These are phyloP conservation scores for Lordiphosa fenestrarum DNA, from an alignment of 2,888 invertebrate species.

Conservation along the genomic window DNA sequence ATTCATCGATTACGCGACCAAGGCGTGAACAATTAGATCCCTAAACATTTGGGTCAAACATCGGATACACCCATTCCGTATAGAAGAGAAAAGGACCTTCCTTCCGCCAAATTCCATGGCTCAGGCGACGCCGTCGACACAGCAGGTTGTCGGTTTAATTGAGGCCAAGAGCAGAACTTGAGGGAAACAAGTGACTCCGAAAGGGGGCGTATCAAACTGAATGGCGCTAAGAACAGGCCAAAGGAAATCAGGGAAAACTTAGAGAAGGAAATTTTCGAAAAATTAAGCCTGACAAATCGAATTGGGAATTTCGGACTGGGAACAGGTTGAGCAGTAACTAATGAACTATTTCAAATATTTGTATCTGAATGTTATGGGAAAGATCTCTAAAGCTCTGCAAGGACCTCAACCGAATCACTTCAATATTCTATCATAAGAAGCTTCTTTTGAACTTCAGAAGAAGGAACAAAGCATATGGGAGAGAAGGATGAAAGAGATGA, in stretches of 20 bases:
- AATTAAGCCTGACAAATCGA: conserved; percentile 28
- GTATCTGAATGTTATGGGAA: no score
- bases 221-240: conserved; percentile 24
- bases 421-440: no score
- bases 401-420: no score
- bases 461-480: no score
- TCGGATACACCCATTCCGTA: conserved; percentile 38
- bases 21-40: conserved; percentile 69
- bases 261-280: conserved; percentile 20
- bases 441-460: no score
- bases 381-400: no score
- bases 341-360: neutral
- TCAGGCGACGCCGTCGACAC: conserved; percentile 45
- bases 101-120: conserved; percentile 60
- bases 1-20: conserved; percentile 48
- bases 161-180: conserved; percentile 36
- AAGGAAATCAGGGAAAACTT: conserved; percentile 5
- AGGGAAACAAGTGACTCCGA: conserved; percentile 30
- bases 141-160: conserved; percentile 64
- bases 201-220: conserved; percentile 25
- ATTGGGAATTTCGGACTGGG: neutral
- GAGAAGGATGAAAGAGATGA: no score
- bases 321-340: neutral
- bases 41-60: conserved; percentile 67
- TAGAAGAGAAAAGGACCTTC: conserved; percentile 14